A percentile compares a stretch with the other conserved stretches of the same genome.
Conservation (phyloP, 2,113 vertebrate genomes). For the Porphyrio hochstetteri region DNA sequence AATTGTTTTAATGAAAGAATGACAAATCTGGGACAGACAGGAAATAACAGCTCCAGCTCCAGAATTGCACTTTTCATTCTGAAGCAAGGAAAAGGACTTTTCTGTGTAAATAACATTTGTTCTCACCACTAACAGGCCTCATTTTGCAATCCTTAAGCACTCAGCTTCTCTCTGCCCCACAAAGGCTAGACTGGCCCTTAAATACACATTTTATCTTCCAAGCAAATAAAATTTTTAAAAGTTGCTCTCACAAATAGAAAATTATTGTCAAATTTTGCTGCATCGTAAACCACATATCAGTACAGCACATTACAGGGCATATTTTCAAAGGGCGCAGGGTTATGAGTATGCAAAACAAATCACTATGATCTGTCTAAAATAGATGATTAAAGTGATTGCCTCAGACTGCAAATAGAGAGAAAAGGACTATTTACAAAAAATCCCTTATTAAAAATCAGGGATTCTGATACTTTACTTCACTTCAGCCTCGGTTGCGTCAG, state of each 20-base stretch:
- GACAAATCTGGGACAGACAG: neutral
- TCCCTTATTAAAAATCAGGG: neutral
- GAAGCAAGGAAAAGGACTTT: conserved; percentile 8
- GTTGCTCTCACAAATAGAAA: neutral
- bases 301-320: neutral
- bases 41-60: neutral
- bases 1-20: conserved; percentile 50
- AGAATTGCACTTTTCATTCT: conserved; percentile 13
- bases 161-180: neutral
- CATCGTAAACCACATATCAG: neutral
- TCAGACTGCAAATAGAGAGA: neutral
- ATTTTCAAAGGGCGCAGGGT: neutral
- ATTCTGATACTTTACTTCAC: conserved; percentile 20
- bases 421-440: conserved; percentile 14
- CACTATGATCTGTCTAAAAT: neutral
- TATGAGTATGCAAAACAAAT: conserved; percentile 50
- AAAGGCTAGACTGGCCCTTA: neutral
- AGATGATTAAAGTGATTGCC: conserved; percentile 10
- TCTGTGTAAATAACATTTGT: conserved; percentile 12
- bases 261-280: neutral
- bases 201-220: neutral
- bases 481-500: conserved; percentile 22
- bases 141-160: neutral
- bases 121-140: neutral
- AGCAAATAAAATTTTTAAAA: neutral